A percentile compares a stretch with the other conserved stretches of the same genome.
Conservation (phyloP, 2,888 invertebrate genomes). For the Dioctria linearis region DNA sequence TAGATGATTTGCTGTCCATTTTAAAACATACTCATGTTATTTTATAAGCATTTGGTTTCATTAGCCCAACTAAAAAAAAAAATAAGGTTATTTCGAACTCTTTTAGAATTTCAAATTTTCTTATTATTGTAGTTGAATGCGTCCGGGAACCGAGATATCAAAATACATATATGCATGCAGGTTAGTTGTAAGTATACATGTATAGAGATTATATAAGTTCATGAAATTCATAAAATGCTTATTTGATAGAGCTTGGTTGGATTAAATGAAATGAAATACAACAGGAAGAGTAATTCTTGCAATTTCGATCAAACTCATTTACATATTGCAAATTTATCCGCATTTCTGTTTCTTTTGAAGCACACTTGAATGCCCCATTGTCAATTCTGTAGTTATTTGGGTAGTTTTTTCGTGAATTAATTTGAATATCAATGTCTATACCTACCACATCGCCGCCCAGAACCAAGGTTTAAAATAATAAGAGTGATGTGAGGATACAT, state of each 20-base stretch:
- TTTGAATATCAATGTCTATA: not conserved
- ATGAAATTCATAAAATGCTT: too few relatives aligned
- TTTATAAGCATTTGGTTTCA: conserved; percentile 13
- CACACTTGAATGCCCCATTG: not conserved
- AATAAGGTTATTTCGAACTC: not conserved
- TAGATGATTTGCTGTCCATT: conserved; percentile 2
- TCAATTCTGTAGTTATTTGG: not conserved
- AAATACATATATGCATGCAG: not conserved
- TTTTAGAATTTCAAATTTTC: not conserved
- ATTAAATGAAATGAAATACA: not conserved
- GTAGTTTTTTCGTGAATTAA: not conserved
- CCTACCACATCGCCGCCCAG: not conserved
- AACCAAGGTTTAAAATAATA: not conserved
- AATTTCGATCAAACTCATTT: not conserved
- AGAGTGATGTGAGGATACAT: not conserved
- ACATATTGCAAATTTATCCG: not conserved
- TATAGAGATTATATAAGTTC: not conserved
- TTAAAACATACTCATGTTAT: not conserved
- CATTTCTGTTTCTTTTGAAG: not conserved
- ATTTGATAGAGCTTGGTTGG: not conserved
- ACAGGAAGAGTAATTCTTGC: not conserved
- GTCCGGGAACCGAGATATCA: not conserved
- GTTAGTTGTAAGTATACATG: not conserved
- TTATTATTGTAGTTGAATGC: not conserved
- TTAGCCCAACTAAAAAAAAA: not conserved